Conservation (phyloP, 2,113 vertebrate genomes). For the Prionailurus viverrinus region DNA sequence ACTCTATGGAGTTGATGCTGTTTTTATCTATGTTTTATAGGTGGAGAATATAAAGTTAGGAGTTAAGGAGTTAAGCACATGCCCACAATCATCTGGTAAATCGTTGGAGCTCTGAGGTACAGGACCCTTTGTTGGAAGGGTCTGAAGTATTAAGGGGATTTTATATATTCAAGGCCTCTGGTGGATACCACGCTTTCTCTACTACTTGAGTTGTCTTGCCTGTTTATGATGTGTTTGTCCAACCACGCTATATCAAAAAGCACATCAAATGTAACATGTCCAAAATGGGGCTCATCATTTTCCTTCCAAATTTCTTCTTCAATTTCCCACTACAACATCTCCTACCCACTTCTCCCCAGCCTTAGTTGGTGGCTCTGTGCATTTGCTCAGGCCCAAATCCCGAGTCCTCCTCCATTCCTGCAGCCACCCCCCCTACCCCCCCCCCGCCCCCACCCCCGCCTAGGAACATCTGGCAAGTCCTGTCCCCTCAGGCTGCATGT, state of each 20-base stretch:
- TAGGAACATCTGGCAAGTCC: neutral
- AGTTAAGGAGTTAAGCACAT: constrained; percentile 3
- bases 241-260: neutral
- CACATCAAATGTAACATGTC: neutral
- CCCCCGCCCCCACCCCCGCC: too few relatives aligned
- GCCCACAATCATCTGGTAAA: neutral
- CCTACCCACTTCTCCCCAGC: neutral
- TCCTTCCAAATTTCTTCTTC: neutral
- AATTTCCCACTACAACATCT: neutral
- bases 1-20: neutral
- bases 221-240: neutral
- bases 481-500: neutral
- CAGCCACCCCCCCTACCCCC: too few relatives aligned
- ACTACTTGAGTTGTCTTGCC: neutral
- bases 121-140: neutral
- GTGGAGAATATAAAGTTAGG: neutral
- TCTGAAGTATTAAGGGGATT: neutral
- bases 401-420: neutral
- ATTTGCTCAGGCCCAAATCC: neutral
- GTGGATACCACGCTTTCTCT: neutral
- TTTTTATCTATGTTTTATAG: neutral
- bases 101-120: neutral
- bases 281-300: neutral
- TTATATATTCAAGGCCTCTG: neutral
- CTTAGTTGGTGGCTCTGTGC: neutral